A percentile compares a stretch with the other conserved stretches of the same genome.
These are phyloP conservation scores for Tryphoninae sp. DNA, from an alignment of 2,888 invertebrate genomes.

Conservation along the genomic window DNA sequence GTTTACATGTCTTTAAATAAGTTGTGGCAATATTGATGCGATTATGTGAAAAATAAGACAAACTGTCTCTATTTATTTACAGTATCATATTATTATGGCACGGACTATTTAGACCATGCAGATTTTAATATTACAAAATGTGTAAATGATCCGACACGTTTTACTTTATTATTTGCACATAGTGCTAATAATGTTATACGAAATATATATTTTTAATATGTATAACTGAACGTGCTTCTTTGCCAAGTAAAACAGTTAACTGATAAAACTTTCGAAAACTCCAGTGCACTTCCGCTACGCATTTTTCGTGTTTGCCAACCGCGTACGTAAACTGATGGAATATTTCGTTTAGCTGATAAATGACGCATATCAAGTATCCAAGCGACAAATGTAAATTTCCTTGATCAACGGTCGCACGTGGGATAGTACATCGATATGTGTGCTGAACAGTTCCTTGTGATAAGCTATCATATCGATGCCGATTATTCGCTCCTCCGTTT, in stretches of 20 bases:
- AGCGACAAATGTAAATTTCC: constrained; percentile 49
- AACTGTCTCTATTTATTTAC: too few species aligned
- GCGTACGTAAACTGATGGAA: neutral
- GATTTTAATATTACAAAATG: too few species aligned
- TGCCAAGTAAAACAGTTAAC: neutral
- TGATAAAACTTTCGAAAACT: constrained; percentile 15
- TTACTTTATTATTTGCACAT: too few species aligned
- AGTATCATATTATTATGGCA: too few species aligned
- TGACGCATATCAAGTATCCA: constrained; percentile 39
- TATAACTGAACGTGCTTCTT: neutral
- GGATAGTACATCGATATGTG: constrained; percentile 1
- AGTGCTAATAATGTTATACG: too few species aligned
- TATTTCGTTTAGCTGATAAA: constrained; percentile 30
- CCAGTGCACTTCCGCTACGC: constrained; percentile 14
- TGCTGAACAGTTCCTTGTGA: constrained; percentile 16
- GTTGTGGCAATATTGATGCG: neutral
- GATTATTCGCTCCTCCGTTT: neutral
- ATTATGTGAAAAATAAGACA: too few species aligned
- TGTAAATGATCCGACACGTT: too few species aligned
- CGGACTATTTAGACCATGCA: too few species aligned
- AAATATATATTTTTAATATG: neutral
- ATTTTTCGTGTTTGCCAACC: neutral
- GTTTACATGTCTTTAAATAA: constrained; percentile 13
- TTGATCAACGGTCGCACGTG: constrained; percentile 4
- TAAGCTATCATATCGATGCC: constrained; percentile 43